phyloP scores from a whole-genome alignment of 2,113 vertebrate species.

The Oncorhynchus clarkii region DNA sequence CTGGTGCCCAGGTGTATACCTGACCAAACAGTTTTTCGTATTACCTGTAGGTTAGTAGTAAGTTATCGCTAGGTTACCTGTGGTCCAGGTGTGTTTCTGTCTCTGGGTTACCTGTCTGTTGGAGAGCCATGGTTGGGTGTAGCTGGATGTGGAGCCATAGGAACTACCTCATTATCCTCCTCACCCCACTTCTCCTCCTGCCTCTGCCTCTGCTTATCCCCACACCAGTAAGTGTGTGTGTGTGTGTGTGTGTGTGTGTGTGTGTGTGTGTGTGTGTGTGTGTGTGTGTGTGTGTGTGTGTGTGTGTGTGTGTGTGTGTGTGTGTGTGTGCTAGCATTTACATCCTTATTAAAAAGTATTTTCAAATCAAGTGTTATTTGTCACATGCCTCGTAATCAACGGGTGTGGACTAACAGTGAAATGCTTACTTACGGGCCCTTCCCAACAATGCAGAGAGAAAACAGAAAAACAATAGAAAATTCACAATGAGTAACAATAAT shows the following conservation, averaged over 20 bases:
- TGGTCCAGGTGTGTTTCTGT: not conserved
- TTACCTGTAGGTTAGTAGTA: not conserved
- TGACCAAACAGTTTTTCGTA: not conserved
- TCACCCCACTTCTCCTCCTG: constrained; percentile 75
- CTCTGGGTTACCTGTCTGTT: not conserved
- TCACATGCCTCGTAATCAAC: no score
- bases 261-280: no score
- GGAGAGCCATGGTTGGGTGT: constrained; percentile 59
- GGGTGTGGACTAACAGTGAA: no score
- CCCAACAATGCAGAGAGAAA: no score
- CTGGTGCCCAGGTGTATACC: not conserved
- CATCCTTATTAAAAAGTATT: no score
- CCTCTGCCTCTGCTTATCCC: constrained; percentile 76
- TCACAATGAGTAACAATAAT: no score
- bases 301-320: no score
- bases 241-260: not conserved
- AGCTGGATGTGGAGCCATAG: constrained; percentile 73
- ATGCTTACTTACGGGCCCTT: no score
- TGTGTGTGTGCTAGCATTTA: no score
- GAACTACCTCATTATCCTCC: constrained; percentile 73
- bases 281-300: no score
- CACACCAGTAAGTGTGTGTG: constrained; percentile 74
- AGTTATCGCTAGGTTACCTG: not conserved
- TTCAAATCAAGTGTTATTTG: no score
- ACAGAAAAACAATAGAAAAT: no score